A percentile compares a stretch with the other conserved stretches of the same genome.
phyloP scores from a whole-genome alignment of 2,888 invertebrate genomes.

The Drosophila yooni region DNA sequence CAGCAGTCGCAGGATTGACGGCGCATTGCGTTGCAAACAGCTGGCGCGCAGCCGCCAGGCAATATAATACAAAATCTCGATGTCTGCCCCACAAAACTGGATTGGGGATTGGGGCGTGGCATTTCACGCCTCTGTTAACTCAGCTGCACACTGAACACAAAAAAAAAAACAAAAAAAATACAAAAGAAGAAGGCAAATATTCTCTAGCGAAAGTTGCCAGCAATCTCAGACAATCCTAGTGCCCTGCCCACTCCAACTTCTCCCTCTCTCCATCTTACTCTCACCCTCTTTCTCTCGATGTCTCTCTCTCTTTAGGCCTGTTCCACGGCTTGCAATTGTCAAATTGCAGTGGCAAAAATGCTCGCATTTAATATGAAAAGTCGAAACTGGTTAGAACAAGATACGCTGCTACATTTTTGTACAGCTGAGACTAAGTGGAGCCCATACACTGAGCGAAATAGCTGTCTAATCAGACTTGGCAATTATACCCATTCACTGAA shows the following conservation, averaged over 20 bases:
- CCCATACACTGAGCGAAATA: constrained; percentile 26
- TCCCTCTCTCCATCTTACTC: background rate
- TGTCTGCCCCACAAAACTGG: constrained; percentile 56
- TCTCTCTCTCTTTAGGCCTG: background rate
- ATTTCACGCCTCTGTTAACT: constrained; percentile 29
- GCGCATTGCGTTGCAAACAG: constrained; percentile 41
- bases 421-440: constrained; percentile 3
- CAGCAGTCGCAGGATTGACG: constrained; percentile 53
- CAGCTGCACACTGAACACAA: constrained; percentile 46
- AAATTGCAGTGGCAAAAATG: constrained; percentile 31
- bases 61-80: constrained; percentile 14
- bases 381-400: constrained; percentile 55
- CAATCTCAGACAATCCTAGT: constrained; percentile 1
- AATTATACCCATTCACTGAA: background rate
- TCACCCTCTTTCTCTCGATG: background rate
- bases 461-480: background rate
- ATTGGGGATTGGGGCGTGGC: constrained; percentile 69
- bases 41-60: constrained; percentile 65
- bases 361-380: constrained; percentile 47
- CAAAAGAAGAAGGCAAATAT: constrained; percentile 27
- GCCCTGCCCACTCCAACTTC: background rate
- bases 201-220: constrained; percentile 53
- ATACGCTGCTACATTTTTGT: constrained; percentile 14
- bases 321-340: constrained; percentile 23
- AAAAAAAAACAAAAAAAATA: background rate